Base-by-base conservation (phyloP, 2,113 vertebrate genomes). In the Garra rufa region DNA sequence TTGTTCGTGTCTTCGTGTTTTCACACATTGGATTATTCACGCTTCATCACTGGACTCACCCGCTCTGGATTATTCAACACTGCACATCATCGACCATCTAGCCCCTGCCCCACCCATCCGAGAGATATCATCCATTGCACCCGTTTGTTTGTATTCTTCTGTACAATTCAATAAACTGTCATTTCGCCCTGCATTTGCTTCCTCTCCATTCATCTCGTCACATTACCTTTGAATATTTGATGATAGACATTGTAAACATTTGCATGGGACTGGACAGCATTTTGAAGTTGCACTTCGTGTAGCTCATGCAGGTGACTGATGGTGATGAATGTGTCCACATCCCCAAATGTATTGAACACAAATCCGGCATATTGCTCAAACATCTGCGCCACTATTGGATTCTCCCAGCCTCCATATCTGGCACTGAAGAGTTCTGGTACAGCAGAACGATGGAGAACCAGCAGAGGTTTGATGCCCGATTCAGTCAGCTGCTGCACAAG, bases 341-440 rank as follows among this genome's bases (percentile, higher is more conserved):
- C 89, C 80, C 95, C 95, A 81, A 98, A 98, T 70, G 89, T 46
- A 0, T 0, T 34, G 73, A 98, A 96, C 80, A 92, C 94, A 81
- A 97, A 96, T 17, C 93, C 85, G 0, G 96, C 95, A 0, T 98
- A 97, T 73, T 92, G 90, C n/a, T 89, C 91, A 65, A 97, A 98
- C 52, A 91, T 85, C 11, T 92, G 59, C 0, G 50, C 4, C 9
- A 96, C 91, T 11, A 24, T 10, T 0, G 6, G 3, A 1, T 46
- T 85, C 55, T 91, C 88, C 92, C 91, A 95, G 38, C 65, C 28
- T 13, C 77, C 44, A 9, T 83, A 9, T 46, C 1, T 89, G 0
- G 2, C 1, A 0, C 83, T 81, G 26, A 95, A 87, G 4, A 48
- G 0, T 0, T 83, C 34, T 0, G 95, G 94, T 34, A 95, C 26